phyloP scores from a whole-genome alignment of 1,140 invertebrate genomes.

The Ooceraea biroi region DNA sequence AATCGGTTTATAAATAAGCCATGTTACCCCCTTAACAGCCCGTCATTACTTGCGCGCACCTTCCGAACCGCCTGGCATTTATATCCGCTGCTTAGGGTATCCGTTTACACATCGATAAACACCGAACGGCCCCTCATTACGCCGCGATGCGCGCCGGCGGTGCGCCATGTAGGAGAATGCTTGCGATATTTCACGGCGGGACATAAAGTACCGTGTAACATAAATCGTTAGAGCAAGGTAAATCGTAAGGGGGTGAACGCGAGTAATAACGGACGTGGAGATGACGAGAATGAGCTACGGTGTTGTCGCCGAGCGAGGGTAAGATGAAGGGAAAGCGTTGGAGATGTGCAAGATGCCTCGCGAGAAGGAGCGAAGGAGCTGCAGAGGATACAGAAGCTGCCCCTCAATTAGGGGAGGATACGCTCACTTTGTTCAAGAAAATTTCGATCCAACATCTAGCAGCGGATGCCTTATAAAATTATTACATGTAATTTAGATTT shows the following conservation, averaged over 20 bases:
- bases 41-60: slow-evolving; percentile 36
- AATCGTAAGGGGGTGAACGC: not conserved
- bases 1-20: slow-evolving; percentile 70
- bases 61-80: not conserved
- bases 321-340: too few relatives aligned
- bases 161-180: slow-evolving; percentile 13
- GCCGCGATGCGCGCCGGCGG: not conserved
- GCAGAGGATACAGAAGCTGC: too few relatives aligned
- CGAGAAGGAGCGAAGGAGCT: too few relatives aligned
- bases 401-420: too few relatives aligned
- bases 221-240: not conserved
- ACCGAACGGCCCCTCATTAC: slow-evolving; percentile 13
- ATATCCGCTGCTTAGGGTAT: slow-evolving; percentile 11
- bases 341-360: too few relatives aligned
- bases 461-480: not conserved
- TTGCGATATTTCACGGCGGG: slow-evolving; percentile 9
- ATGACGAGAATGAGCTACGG: not conserved
- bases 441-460: not conserved
- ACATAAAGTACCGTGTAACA: not conserved
- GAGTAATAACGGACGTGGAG: not conserved
- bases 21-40: slow-evolving; percentile 29
- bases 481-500: not conserved
- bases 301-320: too few relatives aligned
- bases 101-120: slow-evolving; percentile 31
- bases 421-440: too few relatives aligned